Conservation (phyloP, 2,888 invertebrate species). For the Caenorhabditis afra region DNA sequence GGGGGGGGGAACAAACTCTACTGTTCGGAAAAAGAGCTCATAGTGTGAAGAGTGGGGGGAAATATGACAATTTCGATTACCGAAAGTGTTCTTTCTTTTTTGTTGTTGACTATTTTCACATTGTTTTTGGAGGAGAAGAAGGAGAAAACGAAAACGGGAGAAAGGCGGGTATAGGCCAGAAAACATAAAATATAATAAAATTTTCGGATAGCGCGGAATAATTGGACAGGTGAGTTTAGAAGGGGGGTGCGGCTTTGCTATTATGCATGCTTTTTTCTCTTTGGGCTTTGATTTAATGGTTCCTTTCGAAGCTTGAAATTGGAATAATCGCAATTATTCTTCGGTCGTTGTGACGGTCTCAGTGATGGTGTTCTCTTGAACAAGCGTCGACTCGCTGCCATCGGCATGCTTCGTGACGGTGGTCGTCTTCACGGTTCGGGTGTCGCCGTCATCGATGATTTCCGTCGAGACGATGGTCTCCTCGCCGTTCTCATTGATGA, state of each 20-base stretch:
- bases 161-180: neutral
- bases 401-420: conserved; percentile 66
- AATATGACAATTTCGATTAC: conserved; percentile 11
- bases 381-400: conserved; percentile 60
- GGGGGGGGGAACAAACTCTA: neutral
- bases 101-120: conserved; percentile 8
- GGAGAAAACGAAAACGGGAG: neutral
- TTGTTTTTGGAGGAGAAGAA: neutral
- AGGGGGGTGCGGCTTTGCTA: neutral
- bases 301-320: neutral
- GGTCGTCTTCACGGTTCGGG: conserved; percentile 56
- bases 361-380: conserved; percentile 63
- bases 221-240: neutral
- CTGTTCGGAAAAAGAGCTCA: conserved; percentile 2
- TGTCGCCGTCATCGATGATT: conserved; percentile 58
- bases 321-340: conserved; percentile 18
- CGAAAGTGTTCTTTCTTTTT: neutral
- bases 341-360: conserved; percentile 31
- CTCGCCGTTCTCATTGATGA: conserved; percentile 59
- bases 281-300: neutral
- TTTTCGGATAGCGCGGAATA: neutral
- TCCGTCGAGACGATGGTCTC: conserved; percentile 62
- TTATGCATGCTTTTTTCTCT: neutral
- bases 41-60: conserved; percentile 1
- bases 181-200: neutral